phyloP scores from a whole-genome alignment of 53 echinoderm and acorn worm species.

The Holothuria scabra region DNA sequence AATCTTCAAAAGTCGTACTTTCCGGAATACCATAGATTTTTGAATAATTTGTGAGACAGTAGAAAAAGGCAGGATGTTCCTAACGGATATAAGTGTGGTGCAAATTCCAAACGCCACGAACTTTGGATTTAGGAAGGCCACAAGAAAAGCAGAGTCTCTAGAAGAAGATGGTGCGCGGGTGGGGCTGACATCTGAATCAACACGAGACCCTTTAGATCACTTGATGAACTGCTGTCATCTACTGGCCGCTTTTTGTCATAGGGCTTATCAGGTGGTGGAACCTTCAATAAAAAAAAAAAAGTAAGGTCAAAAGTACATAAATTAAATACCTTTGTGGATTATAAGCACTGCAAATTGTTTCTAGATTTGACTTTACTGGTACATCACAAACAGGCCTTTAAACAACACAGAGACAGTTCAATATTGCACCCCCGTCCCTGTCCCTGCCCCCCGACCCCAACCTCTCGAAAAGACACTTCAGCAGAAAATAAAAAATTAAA shows the following conservation, averaged over 20 bases:
- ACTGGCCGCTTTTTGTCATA: no score
- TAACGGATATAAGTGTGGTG: constrained; percentile 2
- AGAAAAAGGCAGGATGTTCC: constrained; percentile 8
- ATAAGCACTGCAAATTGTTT: no score
- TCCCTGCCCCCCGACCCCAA: no score
- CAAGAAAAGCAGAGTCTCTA: constrained; percentile 14
- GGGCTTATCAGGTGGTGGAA: not conserved
- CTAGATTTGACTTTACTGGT: no score
- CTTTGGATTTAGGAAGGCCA: not conserved
- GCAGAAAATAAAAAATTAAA: no score
- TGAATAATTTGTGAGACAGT: not conserved
- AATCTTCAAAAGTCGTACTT: not conserved
- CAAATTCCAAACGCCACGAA: not conserved
- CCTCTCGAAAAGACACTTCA: no score
- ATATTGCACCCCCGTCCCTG: no score
- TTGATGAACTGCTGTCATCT: not conserved
- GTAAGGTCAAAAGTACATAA: no score
- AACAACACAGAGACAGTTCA: no score
- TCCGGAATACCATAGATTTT: not conserved
- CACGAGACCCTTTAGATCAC: not conserved
- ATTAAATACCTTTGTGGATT: no score
- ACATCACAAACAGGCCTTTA: no score
- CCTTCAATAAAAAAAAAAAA: not conserved
- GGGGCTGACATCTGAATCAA: not conserved
- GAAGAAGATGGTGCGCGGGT: no score